Evolutionary conservation across 2,888 invertebrate genomes (phyloP).

Genomic region (Merodon equestris): DNA sequence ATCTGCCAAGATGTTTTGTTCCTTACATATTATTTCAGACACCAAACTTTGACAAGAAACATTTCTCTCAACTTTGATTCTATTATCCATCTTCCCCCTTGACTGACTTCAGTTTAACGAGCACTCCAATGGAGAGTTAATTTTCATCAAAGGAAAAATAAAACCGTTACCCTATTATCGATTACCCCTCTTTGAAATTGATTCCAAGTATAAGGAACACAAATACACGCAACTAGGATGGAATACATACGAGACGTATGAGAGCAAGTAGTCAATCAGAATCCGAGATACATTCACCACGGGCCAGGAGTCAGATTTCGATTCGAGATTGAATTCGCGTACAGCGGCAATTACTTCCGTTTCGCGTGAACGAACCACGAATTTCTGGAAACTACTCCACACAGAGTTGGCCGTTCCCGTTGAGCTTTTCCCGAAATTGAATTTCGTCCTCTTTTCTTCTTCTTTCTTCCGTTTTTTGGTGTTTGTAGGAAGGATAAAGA

Average conservation of each 20-base stretch:
- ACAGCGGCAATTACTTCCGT: slow-evolving; percentile 12
- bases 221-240: slow-evolving; percentile 22
- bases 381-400: background rate
- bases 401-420: background rate
- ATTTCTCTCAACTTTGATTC: background rate
- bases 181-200: slow-evolving; percentile 26
- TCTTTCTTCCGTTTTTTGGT: slow-evolving; percentile 38
- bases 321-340: slow-evolving; percentile 50
- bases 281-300: slow-evolving; percentile 44
- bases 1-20: no score
- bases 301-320: slow-evolving; percentile 30
- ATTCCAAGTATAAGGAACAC: slow-evolving; percentile 2
- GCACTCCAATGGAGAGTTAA: slow-evolving; percentile 12
- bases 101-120: slow-evolving; percentile 13
- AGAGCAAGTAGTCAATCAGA: slow-evolving; percentile 56
- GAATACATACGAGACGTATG: slow-evolving; percentile 5
- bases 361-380: slow-evolving; percentile 26
- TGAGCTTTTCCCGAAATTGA: slow-evolving; percentile 56
- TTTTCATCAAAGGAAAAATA: slow-evolving; percentile 39
- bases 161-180: slow-evolving; percentile 53
- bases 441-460: slow-evolving; percentile 44
- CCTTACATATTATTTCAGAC: no score
- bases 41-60: no score
- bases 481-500: slow-evolving; percentile 33
- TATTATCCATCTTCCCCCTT: background rate